These are phyloP conservation scores for Nycticebus coucang DNA, from an alignment of 2,113 vertebrate genomes.

Conservation along the genomic window DNA sequence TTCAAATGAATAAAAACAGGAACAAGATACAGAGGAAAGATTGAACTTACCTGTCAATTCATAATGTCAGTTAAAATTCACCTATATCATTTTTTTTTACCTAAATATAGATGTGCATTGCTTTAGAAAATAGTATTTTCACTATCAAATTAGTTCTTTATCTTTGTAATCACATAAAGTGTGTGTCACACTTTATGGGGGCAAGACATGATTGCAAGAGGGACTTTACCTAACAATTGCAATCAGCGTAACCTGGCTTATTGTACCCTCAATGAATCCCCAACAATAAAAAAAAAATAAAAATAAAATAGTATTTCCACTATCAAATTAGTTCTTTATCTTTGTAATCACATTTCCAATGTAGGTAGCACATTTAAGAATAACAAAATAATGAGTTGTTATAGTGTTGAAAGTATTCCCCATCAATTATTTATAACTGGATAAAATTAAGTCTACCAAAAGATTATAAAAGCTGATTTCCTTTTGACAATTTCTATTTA, in stretches of 20 bases:
- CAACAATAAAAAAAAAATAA: no score
- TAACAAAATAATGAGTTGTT: background rate
- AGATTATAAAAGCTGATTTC: background rate
- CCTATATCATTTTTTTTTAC: background rate
- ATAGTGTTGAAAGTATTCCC: background rate
- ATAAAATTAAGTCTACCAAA: constrained; percentile 23
- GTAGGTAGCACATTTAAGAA: background rate
- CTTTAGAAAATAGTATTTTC: constrained; percentile 42
- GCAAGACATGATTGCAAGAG: no score
- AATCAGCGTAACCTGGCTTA: no score
- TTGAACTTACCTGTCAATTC: background rate
- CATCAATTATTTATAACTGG: constrained; percentile 18
- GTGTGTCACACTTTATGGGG: no score
- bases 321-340: background rate
- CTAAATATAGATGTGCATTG: background rate
- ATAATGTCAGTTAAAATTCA: background rate
- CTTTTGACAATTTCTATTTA: constrained; percentile 40
- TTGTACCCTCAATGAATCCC: no score
- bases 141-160: background rate
- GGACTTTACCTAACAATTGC: no score
- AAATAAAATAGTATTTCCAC: constrained; percentile 41
- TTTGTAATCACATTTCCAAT: background rate
- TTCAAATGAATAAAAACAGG: background rate
- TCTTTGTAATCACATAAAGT: no score
- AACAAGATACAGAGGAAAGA: background rate